Percentiles rank a stretch among this genome's conserved stretches.
These are phyloP conservation scores for Harpagoxenus sublaevis DNA, from an alignment of 2,888 invertebrate genomes.

Conservation along the genomic window DNA sequence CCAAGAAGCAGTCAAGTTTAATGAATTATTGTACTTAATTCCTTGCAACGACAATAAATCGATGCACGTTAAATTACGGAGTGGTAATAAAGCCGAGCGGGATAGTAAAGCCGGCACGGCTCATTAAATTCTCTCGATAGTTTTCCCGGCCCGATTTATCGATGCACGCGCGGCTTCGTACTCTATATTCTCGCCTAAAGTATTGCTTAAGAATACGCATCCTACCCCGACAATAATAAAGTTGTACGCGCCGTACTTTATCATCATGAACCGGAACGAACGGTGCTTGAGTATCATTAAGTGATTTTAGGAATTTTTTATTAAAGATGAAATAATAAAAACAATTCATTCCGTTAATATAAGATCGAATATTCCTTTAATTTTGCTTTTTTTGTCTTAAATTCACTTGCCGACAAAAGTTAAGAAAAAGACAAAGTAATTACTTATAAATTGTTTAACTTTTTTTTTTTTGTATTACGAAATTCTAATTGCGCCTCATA, in stretches of 20 bases:
- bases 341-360: neutral
- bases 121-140: constrained; percentile 47
- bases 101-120: constrained; percentile 34
- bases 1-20: constrained; percentile 46
- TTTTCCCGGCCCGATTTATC: constrained; percentile 39
- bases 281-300: neutral
- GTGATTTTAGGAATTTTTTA: neutral
- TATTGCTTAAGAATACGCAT: constrained; percentile 18
- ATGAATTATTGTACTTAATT: constrained; percentile 44
- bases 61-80: constrained; percentile 48
- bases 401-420: neutral
- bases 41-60: constrained; percentile 44
- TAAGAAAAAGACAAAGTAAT: neutral
- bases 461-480: neutral
- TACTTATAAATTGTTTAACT: neutral
- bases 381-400: neutral
- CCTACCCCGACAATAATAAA: constrained; percentile 6
- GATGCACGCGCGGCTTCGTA: constrained; percentile 39
- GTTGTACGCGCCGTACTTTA: neutral
- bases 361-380: neutral
- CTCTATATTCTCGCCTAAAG: constrained; percentile 9
- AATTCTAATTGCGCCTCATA: neutral
- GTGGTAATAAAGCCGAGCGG: constrained; percentile 46
- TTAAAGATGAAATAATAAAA: neutral
- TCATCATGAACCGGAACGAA: neutral